Evolutionary conservation across 2,888 invertebrate genomes (phyloP).

Genomic region (Pyrrhia umbra): DNA sequence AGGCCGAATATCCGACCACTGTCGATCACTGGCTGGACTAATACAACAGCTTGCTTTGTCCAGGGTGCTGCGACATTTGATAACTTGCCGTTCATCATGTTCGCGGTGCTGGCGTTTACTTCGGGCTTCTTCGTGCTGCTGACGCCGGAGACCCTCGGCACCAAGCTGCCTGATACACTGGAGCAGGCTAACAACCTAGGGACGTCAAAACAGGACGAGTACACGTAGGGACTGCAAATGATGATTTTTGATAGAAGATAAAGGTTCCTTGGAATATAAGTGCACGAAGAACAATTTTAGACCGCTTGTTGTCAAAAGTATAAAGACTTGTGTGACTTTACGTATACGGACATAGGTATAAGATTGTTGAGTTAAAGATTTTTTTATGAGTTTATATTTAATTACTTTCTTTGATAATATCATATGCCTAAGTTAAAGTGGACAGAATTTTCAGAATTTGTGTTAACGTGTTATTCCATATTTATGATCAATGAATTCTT

Average conservation of each 20-base stretch:
- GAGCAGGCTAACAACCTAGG: constrained; percentile 62
- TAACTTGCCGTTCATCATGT: constrained; percentile 54
- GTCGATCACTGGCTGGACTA: too few relatives aligned
- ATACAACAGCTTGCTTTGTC: constrained; percentile 6
- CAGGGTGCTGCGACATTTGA: constrained; percentile 71
- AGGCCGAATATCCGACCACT: too few relatives aligned
- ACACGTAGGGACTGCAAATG: not conserved
- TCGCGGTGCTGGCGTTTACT: constrained; percentile 85
- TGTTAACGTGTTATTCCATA: too few relatives aligned
- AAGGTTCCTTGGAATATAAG: not conserved
- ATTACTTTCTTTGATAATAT: too few relatives aligned
- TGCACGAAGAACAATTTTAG: too few relatives aligned
- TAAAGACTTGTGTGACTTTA: too few relatives aligned
- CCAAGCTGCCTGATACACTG: constrained; percentile 77
- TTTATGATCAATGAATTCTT: too few relatives aligned
- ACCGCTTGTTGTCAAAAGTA: not conserved
- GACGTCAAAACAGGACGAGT: constrained; percentile 31
- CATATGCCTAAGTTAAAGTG: too few relatives aligned
- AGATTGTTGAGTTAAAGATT: too few relatives aligned
- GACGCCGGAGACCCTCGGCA: constrained; percentile 90
- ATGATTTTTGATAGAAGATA: not conserved
- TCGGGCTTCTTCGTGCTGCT: constrained; percentile 85
- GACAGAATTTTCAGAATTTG: too few relatives aligned
- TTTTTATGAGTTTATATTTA: too few relatives aligned
- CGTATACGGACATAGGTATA: too few relatives aligned